Evolutionary conservation across 2,888 invertebrate genomes (phyloP), one percentile per base, ranked within the genome.

Genomic region (Galerucella pusilla): DNA sequence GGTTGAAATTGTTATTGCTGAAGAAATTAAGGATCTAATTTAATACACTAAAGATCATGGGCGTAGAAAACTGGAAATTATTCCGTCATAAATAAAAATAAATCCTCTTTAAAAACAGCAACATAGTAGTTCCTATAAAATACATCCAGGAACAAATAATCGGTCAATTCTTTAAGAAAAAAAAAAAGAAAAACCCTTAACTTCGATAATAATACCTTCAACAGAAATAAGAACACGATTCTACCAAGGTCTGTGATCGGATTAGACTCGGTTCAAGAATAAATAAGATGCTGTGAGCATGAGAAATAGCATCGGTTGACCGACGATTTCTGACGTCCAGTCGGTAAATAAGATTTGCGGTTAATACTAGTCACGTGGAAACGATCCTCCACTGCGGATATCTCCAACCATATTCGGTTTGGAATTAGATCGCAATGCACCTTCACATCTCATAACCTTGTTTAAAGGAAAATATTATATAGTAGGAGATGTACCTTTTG

Each of bases 261-360:
- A 77, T 77, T 77, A 77, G 42, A 20, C 59, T 54, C 61, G 72
- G 69, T 71, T 64, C 68, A 74, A 74, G 76, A 72, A 76, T 74
- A 76, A 76, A 76, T 76, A 76, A 76, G 72, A 69, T 20, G 71
- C 68, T 74, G 66, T 63, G 69, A 68, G 72, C 72, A 75, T 73
- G 73, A 73, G 66, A 16, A 71, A 71, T 71, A 65, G 71, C 71
- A 57, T 65, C 46, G 71, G 71, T 57, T 59, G 25, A 57, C 71
- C 71, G 20, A 35, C 28, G 12, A 25, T 14, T 64, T 64, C 49
- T 54, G 16, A 66, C 57, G 63, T 73, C 61, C 52, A 49, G 63
- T 64, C 63, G 70, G 66, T 67, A 75, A 75, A 75, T 75, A 75
- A 75, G 75, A 64, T 75, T 75, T 75, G 75, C 54, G 75, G 75